A percentile compares a stretch with the other conserved stretches of the same genome.
Evolutionary conservation across 2,888 invertebrate species (phyloP).

Genomic region (Seira musarum): DNA sequence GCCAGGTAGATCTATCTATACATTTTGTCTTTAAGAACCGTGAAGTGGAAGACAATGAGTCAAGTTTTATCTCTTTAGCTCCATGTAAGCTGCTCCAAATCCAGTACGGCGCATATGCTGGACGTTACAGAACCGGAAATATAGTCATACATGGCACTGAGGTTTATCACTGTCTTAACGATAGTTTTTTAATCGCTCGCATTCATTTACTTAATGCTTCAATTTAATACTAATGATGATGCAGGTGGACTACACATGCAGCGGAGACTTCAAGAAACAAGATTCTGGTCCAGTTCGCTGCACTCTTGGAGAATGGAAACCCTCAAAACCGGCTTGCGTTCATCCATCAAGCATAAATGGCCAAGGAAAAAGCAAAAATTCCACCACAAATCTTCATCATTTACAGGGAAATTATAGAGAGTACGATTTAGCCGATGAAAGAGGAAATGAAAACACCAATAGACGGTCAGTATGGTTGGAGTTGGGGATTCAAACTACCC

Average conservation of each 20-base stretch:
- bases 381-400: conserved; percentile 9
- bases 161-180: conserved; percentile 72
- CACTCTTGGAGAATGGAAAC: conserved; percentile 86
- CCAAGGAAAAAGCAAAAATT: background rate
- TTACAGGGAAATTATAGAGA: conserved; percentile 7
- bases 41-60: conserved; percentile 22
- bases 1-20: conserved; percentile 75
- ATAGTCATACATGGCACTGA: conserved; percentile 87
- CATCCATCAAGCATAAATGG: conserved; percentile 65
- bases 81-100: conserved; percentile 82
- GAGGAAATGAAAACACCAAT: conserved; percentile 43
- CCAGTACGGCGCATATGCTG: conserved; percentile 81
- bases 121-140: conserved; percentile 84
- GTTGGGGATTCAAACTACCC: conserved; percentile 26
- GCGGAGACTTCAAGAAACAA: conserved; percentile 65
- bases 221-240: background rate
- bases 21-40: no score
- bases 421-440: conserved; percentile 25
- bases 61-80: conserved; percentile 72
- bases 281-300: conserved; percentile 74
- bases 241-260: conserved; percentile 68
- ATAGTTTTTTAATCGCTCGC: background rate
- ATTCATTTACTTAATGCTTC: background rate
- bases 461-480: conserved; percentile 45
- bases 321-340: conserved; percentile 81